phyloP scores from a whole-genome alignment of 1,140 invertebrate genomes.

The Drosophila nigromelanica region DNA sequence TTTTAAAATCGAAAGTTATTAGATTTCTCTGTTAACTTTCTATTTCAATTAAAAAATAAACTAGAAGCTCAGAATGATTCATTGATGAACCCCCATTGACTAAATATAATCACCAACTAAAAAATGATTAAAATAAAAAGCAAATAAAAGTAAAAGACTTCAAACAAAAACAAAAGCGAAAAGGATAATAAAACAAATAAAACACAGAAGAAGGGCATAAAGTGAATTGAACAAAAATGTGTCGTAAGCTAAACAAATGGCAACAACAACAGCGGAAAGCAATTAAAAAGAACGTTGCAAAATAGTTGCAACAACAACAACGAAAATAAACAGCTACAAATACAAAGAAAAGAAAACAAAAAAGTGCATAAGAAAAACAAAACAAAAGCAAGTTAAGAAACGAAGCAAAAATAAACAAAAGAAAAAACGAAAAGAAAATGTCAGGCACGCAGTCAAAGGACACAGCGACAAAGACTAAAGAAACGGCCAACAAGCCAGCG shows the following conservation, averaged over 20 bases:
- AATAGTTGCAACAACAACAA: constrained; percentile 23
- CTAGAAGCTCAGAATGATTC: not conserved
- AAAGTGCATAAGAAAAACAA: constrained; percentile 34
- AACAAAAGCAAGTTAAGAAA: constrained; percentile 17
- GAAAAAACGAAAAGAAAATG: constrained; percentile 53
- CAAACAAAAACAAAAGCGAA: constrained; percentile 2
- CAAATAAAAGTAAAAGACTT: constrained; percentile 1
- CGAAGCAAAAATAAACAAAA: constrained; percentile 19
- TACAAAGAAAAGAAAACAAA: constrained; percentile 17
- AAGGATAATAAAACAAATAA: not conserved
- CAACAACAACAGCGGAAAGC: constrained; percentile 27
- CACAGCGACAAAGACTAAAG: constrained; percentile 48
- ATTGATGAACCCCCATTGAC: not conserved
- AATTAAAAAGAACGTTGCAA: constrained; percentile 38
- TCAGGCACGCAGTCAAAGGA: constrained; percentile 61
- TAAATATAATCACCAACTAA: not conserved
- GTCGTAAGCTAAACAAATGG: constrained; percentile 36
- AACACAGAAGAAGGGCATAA: not conserved
- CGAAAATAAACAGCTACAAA: constrained; percentile 32
- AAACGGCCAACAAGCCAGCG: constrained; percentile 19
- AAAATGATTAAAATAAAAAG: not conserved
- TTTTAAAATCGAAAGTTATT: too few relatives aligned
- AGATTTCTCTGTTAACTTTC: too few relatives aligned
- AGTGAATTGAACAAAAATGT: constrained; percentile 26
- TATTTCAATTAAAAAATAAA: not conserved